Evolutionary conservation across 30 jellyfish, hydroid and myxozoan genomes (phyloP).

Genomic region (Phacellophora camtschatica): DNA sequence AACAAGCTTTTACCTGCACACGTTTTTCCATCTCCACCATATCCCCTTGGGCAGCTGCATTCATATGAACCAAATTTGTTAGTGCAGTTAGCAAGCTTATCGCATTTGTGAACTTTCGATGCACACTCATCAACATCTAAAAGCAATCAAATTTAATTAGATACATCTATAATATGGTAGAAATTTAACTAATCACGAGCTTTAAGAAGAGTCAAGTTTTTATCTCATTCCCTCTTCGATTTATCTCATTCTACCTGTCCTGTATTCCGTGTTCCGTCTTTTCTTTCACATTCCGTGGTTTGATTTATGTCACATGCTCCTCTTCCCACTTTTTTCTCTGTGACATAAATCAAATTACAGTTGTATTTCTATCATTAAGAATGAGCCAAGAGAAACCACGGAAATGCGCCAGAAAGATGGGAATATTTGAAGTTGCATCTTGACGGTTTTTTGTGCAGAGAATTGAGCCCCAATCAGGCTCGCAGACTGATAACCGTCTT

Average conservation of each 20-base stretch:
- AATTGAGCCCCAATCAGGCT: too few species aligned
- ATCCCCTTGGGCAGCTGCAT: conserved; percentile 89
- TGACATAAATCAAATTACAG: too few species aligned
- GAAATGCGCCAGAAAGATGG: too few species aligned
- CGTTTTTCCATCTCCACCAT: conserved; percentile 60
- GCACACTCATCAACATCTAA: conserved; percentile 75
- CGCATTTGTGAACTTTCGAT: conserved; percentile 16
- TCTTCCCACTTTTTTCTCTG: too few species aligned
- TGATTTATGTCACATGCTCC: too few species aligned
- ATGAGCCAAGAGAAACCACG: too few species aligned
- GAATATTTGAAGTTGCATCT: too few species aligned
- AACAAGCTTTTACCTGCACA: conserved; percentile 36
- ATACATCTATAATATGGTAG: background rate
- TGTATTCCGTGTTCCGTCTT: background rate
- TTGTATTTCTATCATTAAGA: too few species aligned
- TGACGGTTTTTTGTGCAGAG: too few species aligned
- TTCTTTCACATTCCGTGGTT: too few species aligned
- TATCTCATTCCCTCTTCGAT: background rate
- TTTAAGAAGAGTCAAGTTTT: background rate
- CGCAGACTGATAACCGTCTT: too few species aligned
- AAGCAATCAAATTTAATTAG: background rate
- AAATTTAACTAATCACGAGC: background rate
- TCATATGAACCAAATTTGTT: conserved; percentile 57
- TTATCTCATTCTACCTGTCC: background rate
- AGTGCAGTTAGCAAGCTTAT: conserved; percentile 76